Base-by-base conservation (phyloP, 1,140 invertebrate genomes). In the Asbolus verrucosus region DNA sequence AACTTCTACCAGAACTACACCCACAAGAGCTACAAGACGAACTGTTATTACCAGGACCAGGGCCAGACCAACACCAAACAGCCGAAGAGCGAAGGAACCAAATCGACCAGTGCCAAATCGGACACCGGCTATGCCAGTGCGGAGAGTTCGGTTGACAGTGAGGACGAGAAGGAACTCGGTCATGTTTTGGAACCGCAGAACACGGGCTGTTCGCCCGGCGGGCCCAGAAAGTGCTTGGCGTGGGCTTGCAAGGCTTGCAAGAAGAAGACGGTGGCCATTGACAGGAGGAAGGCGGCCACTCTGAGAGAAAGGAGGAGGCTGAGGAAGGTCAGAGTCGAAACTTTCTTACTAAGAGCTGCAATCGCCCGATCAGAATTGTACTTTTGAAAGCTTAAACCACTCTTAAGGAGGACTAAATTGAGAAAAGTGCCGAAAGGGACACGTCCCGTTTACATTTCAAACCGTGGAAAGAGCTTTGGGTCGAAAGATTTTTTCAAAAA, bases 161-260 rank as follows among this genome's bases (percentile, higher is more conserved):
- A 78, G 4, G 79, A 81, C 43, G 82, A 83, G 14, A 81, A 82
- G 46, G 81, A 82, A 18, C 67, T 77, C 16, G 80, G 82, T 65
- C 86, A 87, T 74, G 81, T 87, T 36, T 76, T 87, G 31, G 86
- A 85, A 5, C 85, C 86, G 0, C 76, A 82, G 39, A 71, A 77
- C 18, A 70, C 73, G 0, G 75, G 78, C 13, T 81, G 82, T 72
- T 78, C 78, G 13, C 74, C 81, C 38, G 84, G 84, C 38, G 85
- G 86, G 6, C 88, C 87, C 24, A 85, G 93, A 43, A 87, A 92
- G 60, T 98, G 96, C 79, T 85, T 98, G 0, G 87, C 96, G 0
- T 98, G 95, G 95, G 96, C 95, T 2, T 98, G 96, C 82, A 97
- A 98, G 80, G 94, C 95, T 0, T 98, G 95, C 83, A 98, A 98